Evolutionary conservation across 2,888 invertebrate genomes (phyloP).

Genomic region (Fragum fragum): DNA sequence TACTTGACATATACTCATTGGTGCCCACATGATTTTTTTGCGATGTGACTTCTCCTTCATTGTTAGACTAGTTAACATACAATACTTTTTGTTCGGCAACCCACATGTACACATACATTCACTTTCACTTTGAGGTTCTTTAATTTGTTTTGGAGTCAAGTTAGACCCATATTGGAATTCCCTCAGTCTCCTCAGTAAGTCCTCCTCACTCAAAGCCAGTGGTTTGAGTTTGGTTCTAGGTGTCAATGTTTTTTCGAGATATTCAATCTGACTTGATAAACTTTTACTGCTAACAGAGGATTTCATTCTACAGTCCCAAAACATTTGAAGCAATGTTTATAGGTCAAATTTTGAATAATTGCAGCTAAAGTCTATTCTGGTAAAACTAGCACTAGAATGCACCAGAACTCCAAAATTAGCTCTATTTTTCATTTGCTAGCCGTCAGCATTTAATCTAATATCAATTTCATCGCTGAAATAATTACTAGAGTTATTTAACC

Average conservation of each 20-base stretch:
- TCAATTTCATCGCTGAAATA: too few species aligned
- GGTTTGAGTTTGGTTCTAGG: slow-evolving; percentile 32
- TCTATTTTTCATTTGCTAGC: too few species aligned
- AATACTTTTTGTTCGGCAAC: slow-evolving; percentile 67
- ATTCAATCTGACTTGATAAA: slow-evolving; percentile 34
- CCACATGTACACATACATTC: slow-evolving; percentile 60
- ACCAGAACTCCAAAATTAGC: too few species aligned
- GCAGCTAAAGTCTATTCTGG: too few species aligned
- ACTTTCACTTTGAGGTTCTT: slow-evolving; percentile 9
- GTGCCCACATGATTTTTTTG: slow-evolving; percentile 66
- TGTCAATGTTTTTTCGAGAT: slow-evolving; percentile 37
- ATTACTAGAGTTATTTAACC: too few species aligned
- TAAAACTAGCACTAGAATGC: too few species aligned
- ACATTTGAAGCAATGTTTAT: too few species aligned
- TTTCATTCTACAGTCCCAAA: not conserved
- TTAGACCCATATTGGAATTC: slow-evolving; percentile 59
- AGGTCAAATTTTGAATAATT: too few species aligned
- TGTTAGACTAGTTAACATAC: slow-evolving; percentile 60
- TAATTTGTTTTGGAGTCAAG: slow-evolving; percentile 36
- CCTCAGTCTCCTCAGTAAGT: slow-evolving; percentile 35
- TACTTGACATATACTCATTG: slow-evolving; percentile 68
- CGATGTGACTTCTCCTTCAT: slow-evolving; percentile 36
- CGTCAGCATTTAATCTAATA: too few species aligned
- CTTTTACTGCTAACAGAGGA: slow-evolving; percentile 5
- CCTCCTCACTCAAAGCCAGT: slow-evolving; percentile 26